Conservation (phyloP, 1,140 invertebrate species). For the Macrosteles quadrilineatus region DNA sequence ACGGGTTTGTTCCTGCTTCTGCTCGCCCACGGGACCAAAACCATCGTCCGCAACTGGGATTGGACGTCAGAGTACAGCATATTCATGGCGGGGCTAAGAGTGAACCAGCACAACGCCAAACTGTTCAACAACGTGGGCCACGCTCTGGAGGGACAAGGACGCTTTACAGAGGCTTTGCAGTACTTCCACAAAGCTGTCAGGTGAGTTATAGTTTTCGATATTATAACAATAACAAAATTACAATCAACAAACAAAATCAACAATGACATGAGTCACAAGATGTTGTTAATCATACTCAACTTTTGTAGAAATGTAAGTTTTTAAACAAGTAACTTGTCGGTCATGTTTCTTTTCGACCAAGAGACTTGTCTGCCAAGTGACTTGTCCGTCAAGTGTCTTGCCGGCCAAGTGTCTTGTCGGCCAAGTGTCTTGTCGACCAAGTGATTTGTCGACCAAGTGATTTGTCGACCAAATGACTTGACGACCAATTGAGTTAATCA, state of each 20-base stretch:
- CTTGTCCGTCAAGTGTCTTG: too few relatives aligned
- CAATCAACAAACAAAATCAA: neutral
- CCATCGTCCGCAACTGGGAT: slow-evolving; percentile 83
- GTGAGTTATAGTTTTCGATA: slow-evolving; percentile 49
- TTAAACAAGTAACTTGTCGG: too few relatives aligned
- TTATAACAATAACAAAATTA: neutral
- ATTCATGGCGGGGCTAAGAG: slow-evolving; percentile 88
- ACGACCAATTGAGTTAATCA: too few relatives aligned
- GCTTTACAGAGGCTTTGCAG: slow-evolving; percentile 80
- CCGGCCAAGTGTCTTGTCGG: too few relatives aligned
- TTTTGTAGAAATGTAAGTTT: too few relatives aligned
- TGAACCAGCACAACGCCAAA: slow-evolving; percentile 92
- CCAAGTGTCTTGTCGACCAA: too few relatives aligned
- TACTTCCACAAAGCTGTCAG: slow-evolving; percentile 90
- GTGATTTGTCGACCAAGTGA: too few relatives aligned
- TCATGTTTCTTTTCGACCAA: too few relatives aligned
- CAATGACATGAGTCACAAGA: neutral
- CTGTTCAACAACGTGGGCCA: slow-evolving; percentile 97
- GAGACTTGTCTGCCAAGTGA: too few relatives aligned
- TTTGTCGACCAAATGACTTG: too few relatives aligned
- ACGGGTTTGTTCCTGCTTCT: slow-evolving; percentile 65
- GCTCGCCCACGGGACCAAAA: slow-evolving; percentile 77
- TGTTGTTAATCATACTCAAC: slow-evolving; percentile 7
- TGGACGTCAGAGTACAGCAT: slow-evolving; percentile 93
- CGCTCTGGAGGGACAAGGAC: slow-evolving; percentile 83